Evolutionary conservation across 2,888 invertebrate genomes (phyloP).

Genomic region (Drosophila incognita): DNA sequence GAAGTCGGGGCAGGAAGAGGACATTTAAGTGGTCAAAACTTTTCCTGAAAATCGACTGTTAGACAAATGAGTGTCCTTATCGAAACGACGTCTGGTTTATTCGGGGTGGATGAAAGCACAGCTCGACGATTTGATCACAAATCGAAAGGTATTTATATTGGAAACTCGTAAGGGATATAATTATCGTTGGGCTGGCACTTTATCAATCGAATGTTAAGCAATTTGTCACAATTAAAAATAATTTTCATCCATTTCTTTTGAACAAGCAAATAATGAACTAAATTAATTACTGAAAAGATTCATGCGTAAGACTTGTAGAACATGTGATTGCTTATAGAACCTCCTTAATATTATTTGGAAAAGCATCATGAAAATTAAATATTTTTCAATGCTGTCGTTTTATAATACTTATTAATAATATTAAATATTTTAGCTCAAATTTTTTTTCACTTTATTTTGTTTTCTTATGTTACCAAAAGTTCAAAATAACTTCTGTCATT

Average conservation of each 20-base stretch:
- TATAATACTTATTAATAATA: not conserved
- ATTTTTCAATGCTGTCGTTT: not conserved
- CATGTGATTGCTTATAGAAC: not conserved
- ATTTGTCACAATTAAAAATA: constrained; percentile 57
- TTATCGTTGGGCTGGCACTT: constrained; percentile 26
- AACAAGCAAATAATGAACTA: constrained; percentile 22
- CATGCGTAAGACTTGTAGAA: not conserved
- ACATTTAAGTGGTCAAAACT: constrained; percentile 44
- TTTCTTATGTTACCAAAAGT: not conserved
- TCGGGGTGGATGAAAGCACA: constrained; percentile 16
- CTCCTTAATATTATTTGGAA: not conserved
- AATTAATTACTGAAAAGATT: constrained; percentile 24
- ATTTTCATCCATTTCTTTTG: constrained; percentile 31
- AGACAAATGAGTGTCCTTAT: constrained; percentile 59
- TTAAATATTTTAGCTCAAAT: not conserved
- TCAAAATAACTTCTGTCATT: constrained; percentile 6
- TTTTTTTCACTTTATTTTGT: not conserved
- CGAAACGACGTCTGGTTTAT: constrained; percentile 29
- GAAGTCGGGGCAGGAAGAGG: not conserved
- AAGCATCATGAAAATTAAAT: not conserved
- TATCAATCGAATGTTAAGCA: constrained; percentile 52
- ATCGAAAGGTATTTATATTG: constrained; percentile 54
- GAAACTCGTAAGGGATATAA: constrained; percentile 33
- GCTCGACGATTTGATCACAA: constrained; percentile 49
- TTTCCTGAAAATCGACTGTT: constrained; percentile 25